Evolutionary conservation across 2,113 vertebrate species (phyloP), one percentile per base, ranked within the genome.

Genomic region (Melanerpes formicivorus): DNA sequence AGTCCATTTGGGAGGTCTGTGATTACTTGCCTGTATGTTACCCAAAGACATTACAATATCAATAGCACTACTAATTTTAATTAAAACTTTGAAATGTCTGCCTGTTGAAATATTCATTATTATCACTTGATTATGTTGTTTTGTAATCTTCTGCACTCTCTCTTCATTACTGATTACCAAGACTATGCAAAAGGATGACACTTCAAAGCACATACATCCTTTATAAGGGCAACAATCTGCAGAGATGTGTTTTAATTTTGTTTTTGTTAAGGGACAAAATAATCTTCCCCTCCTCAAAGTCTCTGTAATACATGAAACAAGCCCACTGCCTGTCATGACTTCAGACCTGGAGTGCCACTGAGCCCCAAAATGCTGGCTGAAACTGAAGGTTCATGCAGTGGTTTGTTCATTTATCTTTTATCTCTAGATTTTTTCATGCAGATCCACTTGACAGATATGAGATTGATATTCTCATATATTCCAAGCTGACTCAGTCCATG

Each of bases 101-200:
- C 90, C 76, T 95, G 80, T 96, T 98, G 96, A 97, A 97, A 98
- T 97, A 98, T 97, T 97, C 95, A 96, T 97, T 97, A 95, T 95
- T 95, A 87, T 88, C 91, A 78, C 78, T 95, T 97, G 97, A 97
- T 97, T 98, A 96, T 90, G 87, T 96, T 96, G 95, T 97, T 97
- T 97, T 95, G 93, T 96, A 96, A 96, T 96, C 93, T 93, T 97
- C 87, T 95, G 26, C 80, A 76, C 80, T 95, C 64, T 95, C 91
- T 96, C 90, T 92, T 90, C 83, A 90, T 96, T 95, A 95, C 89
- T 94, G 95, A 96, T 96, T 96, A 94, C 88, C 88, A 93, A 94
- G 93, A 64, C 80, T 90, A 85, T 93, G 94, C 88, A 96, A 77
- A 95, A 95, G 80, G 87, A 88, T 80, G 94, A 87, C 58, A 90